A percentile compares a stretch with the other conserved stretches of the same genome.
Conservation (phyloP, 2,888 invertebrate genomes). For the Clepsis dumicolana region DNA sequence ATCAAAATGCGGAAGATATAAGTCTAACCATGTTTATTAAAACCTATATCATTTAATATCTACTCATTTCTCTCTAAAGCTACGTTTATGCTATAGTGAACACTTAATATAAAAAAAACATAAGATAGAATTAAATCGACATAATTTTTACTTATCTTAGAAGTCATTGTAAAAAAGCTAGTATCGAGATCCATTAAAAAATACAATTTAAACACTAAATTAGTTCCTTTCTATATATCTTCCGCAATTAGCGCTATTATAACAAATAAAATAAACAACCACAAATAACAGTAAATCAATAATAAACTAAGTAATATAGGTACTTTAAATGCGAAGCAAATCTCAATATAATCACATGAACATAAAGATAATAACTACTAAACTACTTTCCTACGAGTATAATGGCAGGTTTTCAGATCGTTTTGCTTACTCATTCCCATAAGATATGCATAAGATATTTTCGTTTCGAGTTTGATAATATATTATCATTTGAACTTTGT, state of each 20-base stretch:
- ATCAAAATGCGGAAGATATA: conserved; percentile 21
- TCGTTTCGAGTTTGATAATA: background rate
- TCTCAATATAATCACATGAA: conserved; percentile 29
- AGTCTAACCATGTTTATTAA: background rate
- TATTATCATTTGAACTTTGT: background rate
- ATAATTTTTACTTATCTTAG: background rate
- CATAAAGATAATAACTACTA: background rate
- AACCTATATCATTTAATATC: background rate
- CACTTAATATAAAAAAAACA: background rate
- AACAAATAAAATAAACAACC: background rate
- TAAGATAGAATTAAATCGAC: background rate
- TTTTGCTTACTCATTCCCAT: too few relatives aligned
- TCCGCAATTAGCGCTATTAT: background rate
- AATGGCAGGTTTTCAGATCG: background rate
- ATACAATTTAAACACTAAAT: background rate
- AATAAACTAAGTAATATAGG: conserved; percentile 10
- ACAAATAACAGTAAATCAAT: background rate
- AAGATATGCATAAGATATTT: background rate
- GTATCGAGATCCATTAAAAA: conserved; percentile 17
- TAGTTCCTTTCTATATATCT: background rate
- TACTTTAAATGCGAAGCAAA: conserved; percentile 35
- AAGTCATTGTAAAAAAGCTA: background rate
- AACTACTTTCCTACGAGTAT: background rate
- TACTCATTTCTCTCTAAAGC: conserved; percentile 19
- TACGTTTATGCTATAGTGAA: background rate